phyloP scores from a whole-genome alignment of 1,140 invertebrate genomes.

The Saccostrea glomerata region DNA sequence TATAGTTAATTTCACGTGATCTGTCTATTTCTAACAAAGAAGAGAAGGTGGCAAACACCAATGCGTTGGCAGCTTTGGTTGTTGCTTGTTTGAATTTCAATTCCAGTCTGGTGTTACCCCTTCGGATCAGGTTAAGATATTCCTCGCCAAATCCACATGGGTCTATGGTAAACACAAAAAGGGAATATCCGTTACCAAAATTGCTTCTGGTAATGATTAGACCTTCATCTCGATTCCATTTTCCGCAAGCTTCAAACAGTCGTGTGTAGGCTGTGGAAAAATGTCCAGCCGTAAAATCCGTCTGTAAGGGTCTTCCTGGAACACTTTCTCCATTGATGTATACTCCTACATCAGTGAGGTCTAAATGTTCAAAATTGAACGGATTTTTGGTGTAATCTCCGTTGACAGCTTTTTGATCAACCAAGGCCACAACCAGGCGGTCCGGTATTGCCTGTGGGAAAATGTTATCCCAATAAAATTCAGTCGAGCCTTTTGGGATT shows the following conservation, averaged over 20 bases:
- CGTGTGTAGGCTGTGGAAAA: background rate
- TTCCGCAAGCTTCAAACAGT: conserved; percentile 32
- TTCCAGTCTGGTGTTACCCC: conserved; percentile 39
- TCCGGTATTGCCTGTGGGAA: conserved; percentile 41
- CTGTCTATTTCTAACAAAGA: conserved; percentile 33
- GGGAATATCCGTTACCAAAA: no score
- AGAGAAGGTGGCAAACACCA: conserved; percentile 26
- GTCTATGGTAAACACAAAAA: no score
- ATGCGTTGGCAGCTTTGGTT: background rate
- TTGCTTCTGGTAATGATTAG: no score
- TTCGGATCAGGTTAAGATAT: conserved; percentile 32
- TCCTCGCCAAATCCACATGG: no score
- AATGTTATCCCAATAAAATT: conserved; percentile 41
- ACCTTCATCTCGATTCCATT: conserved; percentile 15
- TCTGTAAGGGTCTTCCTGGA: background rate
- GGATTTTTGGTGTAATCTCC: conserved; percentile 49
- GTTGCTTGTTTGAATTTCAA: conserved; percentile 15
- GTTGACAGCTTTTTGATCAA: conserved; percentile 45
- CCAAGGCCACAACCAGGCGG: conserved; percentile 9
- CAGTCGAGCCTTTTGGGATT: no score
- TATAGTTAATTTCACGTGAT: no score
- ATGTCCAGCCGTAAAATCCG: background rate
- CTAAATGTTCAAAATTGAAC: background rate
- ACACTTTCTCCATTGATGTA: conserved; percentile 33
- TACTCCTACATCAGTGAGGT: conserved; percentile 12